Evolutionary conservation across 92 coral and sea anemone species (phyloP).

Genomic region (Diadumene lineata): DNA sequence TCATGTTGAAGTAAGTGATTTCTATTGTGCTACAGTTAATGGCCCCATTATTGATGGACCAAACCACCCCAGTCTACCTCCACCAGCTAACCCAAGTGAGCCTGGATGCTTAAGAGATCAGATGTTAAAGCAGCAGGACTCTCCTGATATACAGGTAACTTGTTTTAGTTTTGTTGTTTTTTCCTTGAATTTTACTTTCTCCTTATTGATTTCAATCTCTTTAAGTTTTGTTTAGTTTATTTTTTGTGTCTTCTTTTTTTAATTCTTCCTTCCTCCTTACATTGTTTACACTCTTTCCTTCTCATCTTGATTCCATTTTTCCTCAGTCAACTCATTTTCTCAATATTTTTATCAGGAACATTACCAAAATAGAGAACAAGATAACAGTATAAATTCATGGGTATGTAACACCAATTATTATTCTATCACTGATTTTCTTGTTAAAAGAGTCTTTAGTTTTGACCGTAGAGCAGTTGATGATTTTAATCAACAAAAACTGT

Average conservation of each 20-base stretch:
- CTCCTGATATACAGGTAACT: constrained; percentile 5
- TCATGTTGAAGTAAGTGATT: no score
- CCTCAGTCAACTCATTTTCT: not conserved
- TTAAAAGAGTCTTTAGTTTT: no score
- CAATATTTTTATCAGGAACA: not conserved
- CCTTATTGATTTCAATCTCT: no score
- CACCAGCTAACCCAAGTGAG: constrained; percentile 8
- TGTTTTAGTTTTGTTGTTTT: no score
- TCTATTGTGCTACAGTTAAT: constrained; percentile 7
- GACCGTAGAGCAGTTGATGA: no score
- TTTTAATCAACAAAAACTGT: no score
- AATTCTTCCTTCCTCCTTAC: not conserved
- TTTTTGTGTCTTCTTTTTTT: not conserved
- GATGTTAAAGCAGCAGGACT: constrained; percentile 58
- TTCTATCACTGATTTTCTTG: no score
- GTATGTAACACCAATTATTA: not conserved
- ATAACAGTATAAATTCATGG: not conserved
- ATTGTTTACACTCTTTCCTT: not conserved
- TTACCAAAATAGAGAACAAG: not conserved
- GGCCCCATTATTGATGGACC: constrained; percentile 6
- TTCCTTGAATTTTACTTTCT: no score
- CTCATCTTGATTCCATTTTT: not conserved
- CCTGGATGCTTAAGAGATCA: constrained; percentile 59
- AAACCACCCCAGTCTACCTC: not conserved
- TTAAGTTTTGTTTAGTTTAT: no score